Conservation (phyloP, 2,888 invertebrate genomes). For the Eledona agricola region DNA sequence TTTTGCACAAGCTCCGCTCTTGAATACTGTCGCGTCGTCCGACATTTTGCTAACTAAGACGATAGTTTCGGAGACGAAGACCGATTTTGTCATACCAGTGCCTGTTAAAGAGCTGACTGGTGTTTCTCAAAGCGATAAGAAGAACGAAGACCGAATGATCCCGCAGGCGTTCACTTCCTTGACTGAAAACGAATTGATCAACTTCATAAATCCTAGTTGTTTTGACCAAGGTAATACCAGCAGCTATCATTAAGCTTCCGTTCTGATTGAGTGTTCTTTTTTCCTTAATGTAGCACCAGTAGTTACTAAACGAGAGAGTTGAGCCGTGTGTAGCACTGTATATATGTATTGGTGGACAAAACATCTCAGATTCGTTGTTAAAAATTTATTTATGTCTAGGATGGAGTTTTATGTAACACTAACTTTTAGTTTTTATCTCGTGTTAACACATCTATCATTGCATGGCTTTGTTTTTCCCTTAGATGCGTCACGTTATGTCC, state of each 20-base stretch:
- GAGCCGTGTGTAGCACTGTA: slow-evolving; percentile 24
- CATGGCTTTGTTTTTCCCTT: slow-evolving; percentile 35
- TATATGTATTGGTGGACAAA: slow-evolving; percentile 28
- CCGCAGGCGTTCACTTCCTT: slow-evolving; percentile 81
- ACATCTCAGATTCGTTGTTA: slow-evolving; percentile 23
- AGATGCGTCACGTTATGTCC: slow-evolving; percentile 28
- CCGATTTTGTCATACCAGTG: slow-evolving; percentile 49
- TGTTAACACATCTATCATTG: slow-evolving; percentile 35
- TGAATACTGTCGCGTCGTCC: slow-evolving; percentile 24
- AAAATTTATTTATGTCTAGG: slow-evolving; percentile 6
- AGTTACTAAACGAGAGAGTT: slow-evolving; percentile 31
- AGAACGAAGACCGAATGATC: slow-evolving; percentile 66
- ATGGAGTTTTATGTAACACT: slow-evolving; percentile 28
- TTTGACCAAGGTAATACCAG: slow-evolving; percentile 78
- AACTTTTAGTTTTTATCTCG: slow-evolving; percentile 25
- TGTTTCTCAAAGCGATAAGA: slow-evolving; percentile 56
- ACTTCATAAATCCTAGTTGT: slow-evolving; percentile 88
- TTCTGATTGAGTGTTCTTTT: slow-evolving; percentile 36
- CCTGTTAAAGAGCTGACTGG: slow-evolving; percentile 51
- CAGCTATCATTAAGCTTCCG: slow-evolving; percentile 33
- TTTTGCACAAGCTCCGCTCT: slow-evolving; percentile 44
- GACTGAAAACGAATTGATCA: slow-evolving; percentile 88
- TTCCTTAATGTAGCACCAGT: slow-evolving; percentile 31
- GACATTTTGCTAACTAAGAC: slow-evolving; percentile 18
- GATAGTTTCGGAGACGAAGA: slow-evolving; percentile 40